phyloP scores from a whole-genome alignment of 2,797 vertebrate genomes.

The Tangara arthus region DNA sequence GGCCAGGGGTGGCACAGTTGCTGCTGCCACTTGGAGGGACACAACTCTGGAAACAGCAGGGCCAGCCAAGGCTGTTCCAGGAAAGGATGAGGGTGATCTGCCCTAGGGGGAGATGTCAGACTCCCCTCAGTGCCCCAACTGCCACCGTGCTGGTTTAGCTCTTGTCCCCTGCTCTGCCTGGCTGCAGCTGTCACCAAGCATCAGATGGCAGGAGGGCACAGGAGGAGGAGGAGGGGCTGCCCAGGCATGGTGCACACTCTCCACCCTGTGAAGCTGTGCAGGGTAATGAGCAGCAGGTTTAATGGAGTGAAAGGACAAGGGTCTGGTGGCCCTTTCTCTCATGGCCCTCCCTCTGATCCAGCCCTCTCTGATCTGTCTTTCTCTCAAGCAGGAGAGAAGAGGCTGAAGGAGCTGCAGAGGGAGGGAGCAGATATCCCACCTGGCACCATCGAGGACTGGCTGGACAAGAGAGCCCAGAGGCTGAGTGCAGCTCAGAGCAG shows the following conservation, averaged over 20 bases:
- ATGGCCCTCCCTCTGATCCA: not conserved
- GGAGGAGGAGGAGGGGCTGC: not conserved
- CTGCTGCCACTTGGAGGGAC: not conserved
- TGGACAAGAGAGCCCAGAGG: slow-evolving; percentile 84
- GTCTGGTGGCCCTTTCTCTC: not conserved
- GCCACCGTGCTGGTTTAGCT: not conserved
- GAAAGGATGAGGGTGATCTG: not conserved
- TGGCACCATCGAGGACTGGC: slow-evolving; percentile 86
- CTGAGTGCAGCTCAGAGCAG: slow-evolving; percentile 67
- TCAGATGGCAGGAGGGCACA: not conserved
- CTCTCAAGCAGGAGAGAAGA: slow-evolving; percentile 80
- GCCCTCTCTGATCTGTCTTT: not conserved
- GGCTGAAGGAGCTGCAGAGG: slow-evolving; percentile 69
- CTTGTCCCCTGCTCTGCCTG: not conserved
- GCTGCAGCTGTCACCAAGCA: not conserved
- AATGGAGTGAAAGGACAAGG: not conserved
- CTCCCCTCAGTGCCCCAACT: not conserved
- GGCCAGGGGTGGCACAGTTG: not conserved
- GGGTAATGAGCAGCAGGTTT: not conserved
- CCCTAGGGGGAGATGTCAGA: not conserved
- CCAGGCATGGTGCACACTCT: not conserved
- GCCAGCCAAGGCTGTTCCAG: not conserved
- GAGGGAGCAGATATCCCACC: slow-evolving; percentile 61
- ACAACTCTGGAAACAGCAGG: rapidly evolving
- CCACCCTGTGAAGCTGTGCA: not conserved